These are phyloP conservation scores for Pseudorectes ferrugineus DNA, from an alignment of 2,113 vertebrate species.

Conservation along the genomic window DNA sequence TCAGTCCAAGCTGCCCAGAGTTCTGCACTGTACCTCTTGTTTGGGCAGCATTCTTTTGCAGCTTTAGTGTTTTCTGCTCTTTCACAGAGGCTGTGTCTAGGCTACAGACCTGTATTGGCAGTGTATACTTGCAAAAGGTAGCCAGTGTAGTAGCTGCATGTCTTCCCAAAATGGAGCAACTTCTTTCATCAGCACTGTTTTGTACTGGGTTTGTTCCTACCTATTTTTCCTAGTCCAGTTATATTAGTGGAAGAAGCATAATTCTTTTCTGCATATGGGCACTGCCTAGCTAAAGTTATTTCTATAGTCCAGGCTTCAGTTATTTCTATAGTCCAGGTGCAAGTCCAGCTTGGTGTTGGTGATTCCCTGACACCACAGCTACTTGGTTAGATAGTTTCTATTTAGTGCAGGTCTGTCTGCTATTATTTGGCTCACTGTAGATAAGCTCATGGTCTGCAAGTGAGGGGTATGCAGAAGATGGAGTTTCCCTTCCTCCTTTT, in stretches of 20 bases:
- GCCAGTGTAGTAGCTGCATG: neutral
- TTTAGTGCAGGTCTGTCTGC: neutral
- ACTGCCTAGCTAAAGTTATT: neutral
- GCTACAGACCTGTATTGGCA: neutral
- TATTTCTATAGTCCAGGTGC: neutral
- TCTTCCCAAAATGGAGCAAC: neutral
- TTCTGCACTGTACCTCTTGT: neutral
- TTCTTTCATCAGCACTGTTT: neutral
- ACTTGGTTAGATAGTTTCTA: neutral
- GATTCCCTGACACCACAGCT: neutral
- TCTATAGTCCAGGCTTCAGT: neutral
- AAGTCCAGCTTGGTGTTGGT: neutral
- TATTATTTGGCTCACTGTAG: neutral
- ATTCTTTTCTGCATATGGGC: neutral
- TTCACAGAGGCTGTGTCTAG: neutral
- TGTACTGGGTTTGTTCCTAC: neutral
- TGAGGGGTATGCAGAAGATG: neutral
- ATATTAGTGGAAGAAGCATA: neutral
- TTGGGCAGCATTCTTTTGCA: neutral
- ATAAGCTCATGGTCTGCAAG: neutral
- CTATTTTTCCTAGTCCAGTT: neutral
- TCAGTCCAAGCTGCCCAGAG: neutral
- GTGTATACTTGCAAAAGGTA: neutral
- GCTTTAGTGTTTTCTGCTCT: neutral
- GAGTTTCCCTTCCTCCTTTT: neutral